Evolutionary conservation across 1,140 invertebrate species (phyloP), one percentile per base, ranked within the genome.

Genomic region (Xylocopa sonorina): DNA sequence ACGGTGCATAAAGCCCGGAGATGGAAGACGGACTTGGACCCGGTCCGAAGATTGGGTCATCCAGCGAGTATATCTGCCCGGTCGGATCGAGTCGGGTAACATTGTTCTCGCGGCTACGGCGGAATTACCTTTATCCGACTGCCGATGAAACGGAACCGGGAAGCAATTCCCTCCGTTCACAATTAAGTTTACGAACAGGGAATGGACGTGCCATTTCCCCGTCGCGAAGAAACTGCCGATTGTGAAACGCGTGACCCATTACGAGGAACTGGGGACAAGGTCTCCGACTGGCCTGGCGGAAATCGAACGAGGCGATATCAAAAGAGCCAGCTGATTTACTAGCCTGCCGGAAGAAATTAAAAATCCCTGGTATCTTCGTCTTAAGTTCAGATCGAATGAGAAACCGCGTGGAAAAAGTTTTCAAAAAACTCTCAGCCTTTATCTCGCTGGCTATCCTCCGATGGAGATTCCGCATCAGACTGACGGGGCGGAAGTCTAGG

Each of bases 111-210:
- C 63, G 63, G 43, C 76, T 29, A 27, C 14, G 16, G 34, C 34
- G 32, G 41, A 82, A 71, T 53, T 66, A 51, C 58, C 46, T 32
- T 75, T 58, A 48, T 68, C 50, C 64, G n/a, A 32, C 6, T n/a
- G 38, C 24, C 60, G 51, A 80, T 72, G 77, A 83, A 80, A 76
- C 66, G 55, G 24, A 76, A 80, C 51, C 46, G 29, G 60, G 50
- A 74, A 41, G 66, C 83, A 83, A 80, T 83, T 72, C 81, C 32
- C 29, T 38, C 18, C 18, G 64, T 34, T 76, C 58, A 53, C 66
- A 80, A 80, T 84, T 84, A 84, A 80, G 78, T 83, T 84, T 77
- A 83, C 69, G 60, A 43, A 76, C 27, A 50, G 50, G 46, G 51
- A 68, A 63, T 48, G 53, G 48, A 67, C 68, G 7, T 68, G 55